These are phyloP conservation scores for Homarus americanus DNA, from an alignment of 1,140 invertebrate species.

Conservation along the genomic window DNA sequence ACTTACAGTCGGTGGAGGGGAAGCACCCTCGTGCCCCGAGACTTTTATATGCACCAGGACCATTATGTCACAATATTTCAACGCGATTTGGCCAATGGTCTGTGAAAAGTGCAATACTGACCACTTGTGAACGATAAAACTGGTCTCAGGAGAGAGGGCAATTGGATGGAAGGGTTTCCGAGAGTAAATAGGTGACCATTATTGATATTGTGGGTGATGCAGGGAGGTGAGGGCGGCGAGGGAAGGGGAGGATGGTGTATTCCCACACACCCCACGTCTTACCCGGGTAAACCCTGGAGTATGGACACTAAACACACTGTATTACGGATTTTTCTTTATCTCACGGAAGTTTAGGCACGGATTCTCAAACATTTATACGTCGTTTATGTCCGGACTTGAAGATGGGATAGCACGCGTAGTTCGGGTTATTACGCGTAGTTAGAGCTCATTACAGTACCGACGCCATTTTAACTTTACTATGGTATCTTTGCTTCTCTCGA, in stretches of 20 bases:
- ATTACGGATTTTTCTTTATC: too few species aligned
- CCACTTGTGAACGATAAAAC: constrained; percentile 71
- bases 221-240: not conserved
- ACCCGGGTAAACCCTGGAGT: too few species aligned
- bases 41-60: constrained; percentile 48
- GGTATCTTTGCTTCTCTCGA: too few species aligned
- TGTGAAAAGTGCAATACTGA: constrained; percentile 64
- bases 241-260: not conserved
- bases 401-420: too few species aligned
- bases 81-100: constrained; percentile 68
- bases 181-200: constrained; percentile 19
- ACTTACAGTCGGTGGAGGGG: not conserved
- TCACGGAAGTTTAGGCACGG: too few species aligned
- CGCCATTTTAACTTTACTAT: too few species aligned
- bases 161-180: constrained; percentile 41
- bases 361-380: too few species aligned
- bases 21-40: not conserved
- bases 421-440: too few species aligned
- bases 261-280: too few species aligned
- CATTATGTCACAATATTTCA: constrained; percentile 70
- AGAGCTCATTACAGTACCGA: too few species aligned
- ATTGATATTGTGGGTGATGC: not conserved
- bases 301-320: too few species aligned
- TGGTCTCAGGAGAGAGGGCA: constrained; percentile 55
- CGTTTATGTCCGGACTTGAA: too few species aligned